phyloP scores from a whole-genome alignment of 2,888 invertebrate species.

The Melanostoma mellinum region DNA sequence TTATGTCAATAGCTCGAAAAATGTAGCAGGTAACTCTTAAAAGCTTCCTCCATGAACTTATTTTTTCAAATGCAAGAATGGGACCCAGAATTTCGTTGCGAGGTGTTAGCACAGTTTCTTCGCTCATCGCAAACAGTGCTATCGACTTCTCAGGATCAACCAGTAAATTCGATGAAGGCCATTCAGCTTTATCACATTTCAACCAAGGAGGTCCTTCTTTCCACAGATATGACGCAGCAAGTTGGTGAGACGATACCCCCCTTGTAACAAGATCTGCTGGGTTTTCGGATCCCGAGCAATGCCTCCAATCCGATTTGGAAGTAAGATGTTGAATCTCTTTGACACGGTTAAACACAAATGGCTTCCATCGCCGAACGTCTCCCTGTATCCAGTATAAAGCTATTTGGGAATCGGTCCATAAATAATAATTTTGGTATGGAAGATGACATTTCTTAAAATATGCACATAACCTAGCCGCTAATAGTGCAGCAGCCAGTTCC shows the following conservation, averaged over 20 bases:
- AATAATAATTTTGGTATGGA: not conserved
- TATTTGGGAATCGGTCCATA: conserved; percentile 35
- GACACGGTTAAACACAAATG: conserved; percentile 28
- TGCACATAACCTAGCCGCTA: conserved; percentile 12
- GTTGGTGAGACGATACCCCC: conserved; percentile 2
- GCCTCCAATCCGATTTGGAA: conserved; percentile 6
- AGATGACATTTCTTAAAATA: conserved; percentile 17
- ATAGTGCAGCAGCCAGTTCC: conserved; percentile 15
- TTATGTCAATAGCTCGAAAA: conserved; percentile 9
- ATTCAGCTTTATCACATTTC: not conserved
- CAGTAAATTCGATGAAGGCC: not conserved
- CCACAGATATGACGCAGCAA: not conserved
- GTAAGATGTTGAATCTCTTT: conserved; percentile 26
- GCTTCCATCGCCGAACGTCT: conserved; percentile 5
- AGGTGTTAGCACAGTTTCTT: too few relatives aligned
- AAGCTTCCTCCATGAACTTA: not conserved
- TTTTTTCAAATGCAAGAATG: not conserved
- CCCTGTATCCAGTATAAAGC: conserved; percentile 4
- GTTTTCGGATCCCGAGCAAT: conserved; percentile 11
- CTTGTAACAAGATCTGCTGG: not conserved
- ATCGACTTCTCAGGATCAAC: not conserved
- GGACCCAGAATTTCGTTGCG: not conserved
- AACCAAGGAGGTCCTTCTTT: not conserved
- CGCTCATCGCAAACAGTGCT: not conserved
- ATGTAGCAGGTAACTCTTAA: conserved; percentile 7